phyloP scores from a whole-genome alignment of 2,113 vertebrate genomes.

The Pteronura brasiliensis region DNA sequence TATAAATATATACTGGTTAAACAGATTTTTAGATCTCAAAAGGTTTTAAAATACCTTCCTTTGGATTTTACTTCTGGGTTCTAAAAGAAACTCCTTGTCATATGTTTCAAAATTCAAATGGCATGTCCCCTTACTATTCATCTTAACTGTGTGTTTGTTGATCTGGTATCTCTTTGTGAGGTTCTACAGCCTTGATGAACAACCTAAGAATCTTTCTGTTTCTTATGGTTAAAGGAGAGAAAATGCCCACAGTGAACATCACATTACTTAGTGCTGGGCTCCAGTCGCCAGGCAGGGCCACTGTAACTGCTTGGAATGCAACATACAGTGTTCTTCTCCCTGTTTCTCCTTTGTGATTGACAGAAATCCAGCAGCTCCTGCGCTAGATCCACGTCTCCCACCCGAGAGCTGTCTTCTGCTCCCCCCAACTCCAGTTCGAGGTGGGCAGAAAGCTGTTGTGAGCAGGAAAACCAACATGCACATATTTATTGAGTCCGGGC shows the following conservation, averaged over 20 bases:
- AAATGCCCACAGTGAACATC: neutral
- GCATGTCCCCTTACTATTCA: neutral
- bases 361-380: conserved; percentile 78
- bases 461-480: conserved; percentile 94
- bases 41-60: neutral
- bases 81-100: neutral
- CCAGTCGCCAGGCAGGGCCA: neutral
- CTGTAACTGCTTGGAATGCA: too few species aligned
- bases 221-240: neutral
- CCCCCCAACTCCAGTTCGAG: conserved; percentile 89
- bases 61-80: neutral
- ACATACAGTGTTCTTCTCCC: neutral
- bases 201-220: neutral
- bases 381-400: conserved; percentile 90
- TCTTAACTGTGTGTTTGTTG: neutral
- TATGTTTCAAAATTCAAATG: neutral
- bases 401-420: conserved; percentile 96
- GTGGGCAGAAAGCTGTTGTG: conserved; percentile 88
- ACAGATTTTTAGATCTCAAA: neutral
- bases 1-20: neutral
- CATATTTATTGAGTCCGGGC: conserved; percentile 93
- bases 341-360: conserved; percentile 37
- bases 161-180: neutral
- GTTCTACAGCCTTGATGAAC: neutral
- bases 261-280: neutral